Evolutionary conservation across 2,797 vertebrate genomes (phyloP).

Genomic region (Urocyon cinereoargenteus): DNA sequence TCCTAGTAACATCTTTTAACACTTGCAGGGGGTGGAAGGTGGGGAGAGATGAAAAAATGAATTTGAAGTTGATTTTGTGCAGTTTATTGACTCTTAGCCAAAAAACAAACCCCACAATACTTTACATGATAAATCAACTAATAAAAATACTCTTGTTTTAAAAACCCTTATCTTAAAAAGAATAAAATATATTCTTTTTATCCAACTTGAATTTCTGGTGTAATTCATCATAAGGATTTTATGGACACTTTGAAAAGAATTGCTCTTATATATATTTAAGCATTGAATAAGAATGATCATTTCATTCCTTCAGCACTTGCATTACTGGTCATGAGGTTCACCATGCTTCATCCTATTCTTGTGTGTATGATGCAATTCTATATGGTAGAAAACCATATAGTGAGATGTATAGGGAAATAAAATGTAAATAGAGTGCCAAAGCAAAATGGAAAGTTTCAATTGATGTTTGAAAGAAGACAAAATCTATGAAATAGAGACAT

Average conservation of each 20-base stretch:
- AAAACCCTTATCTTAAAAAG: conserved; percentile 76
- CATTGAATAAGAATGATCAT: background rate
- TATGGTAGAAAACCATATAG: background rate
- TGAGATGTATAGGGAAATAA: background rate
- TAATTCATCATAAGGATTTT: conserved; percentile 52
- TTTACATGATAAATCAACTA: conserved; percentile 65
- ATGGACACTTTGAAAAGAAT: background rate
- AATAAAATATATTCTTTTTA: conserved; percentile 68
- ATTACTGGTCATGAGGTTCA: background rate
- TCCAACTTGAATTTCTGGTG: conserved; percentile 73
- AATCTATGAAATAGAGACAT: background rate
- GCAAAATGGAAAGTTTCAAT: background rate
- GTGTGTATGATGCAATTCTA: background rate
- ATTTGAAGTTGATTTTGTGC: conserved; percentile 84
- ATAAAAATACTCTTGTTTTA: conserved; percentile 84
- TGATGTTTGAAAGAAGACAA: background rate
- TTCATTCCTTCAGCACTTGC: background rate
- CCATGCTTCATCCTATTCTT: background rate
- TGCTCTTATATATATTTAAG: background rate
- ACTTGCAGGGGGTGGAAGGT: background rate
- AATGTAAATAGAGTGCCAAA: background rate
- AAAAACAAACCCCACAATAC: conserved; percentile 77
- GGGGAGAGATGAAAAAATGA: conserved; percentile 81
- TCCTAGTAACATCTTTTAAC: conserved; percentile 77
- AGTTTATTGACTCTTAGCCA: conserved; percentile 78